Evolutionary conservation across 2,113 vertebrate genomes (phyloP).

Genomic region (Hippocampus mohnikei): DNA sequence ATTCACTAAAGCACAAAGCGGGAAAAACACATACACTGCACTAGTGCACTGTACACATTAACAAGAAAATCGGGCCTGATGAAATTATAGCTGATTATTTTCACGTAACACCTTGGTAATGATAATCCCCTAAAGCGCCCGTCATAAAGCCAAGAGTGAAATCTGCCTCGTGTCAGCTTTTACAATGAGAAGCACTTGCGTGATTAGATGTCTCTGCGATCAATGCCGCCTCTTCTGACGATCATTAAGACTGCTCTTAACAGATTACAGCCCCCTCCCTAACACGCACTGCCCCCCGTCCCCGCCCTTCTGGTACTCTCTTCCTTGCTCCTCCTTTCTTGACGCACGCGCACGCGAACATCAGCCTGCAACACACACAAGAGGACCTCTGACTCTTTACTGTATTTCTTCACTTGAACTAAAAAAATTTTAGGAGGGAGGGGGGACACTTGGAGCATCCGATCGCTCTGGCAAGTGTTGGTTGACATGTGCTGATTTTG

Average conservation of each 20-base stretch:
- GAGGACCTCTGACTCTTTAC: not conserved
- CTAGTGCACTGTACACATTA: slow-evolving; percentile 6
- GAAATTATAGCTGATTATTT: slow-evolving; percentile 60
- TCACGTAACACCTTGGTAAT: slow-evolving; percentile 67
- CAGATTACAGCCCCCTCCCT: slow-evolving; percentile 64
- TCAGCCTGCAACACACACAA: slow-evolving; percentile 1
- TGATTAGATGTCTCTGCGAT: slow-evolving; percentile 66
- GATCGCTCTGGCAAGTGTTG: slow-evolving; percentile 1
- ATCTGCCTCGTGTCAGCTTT: slow-evolving; percentile 73
- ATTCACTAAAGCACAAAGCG: slow-evolving; percentile 3
- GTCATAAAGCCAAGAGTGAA: slow-evolving; percentile 60
- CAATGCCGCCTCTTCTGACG: slow-evolving; percentile 63
- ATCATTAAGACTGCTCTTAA: slow-evolving; percentile 74
- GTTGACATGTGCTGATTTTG: slow-evolving; percentile 8
- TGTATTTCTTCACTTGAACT: slow-evolving; percentile 7
- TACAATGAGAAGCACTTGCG: slow-evolving; percentile 68
- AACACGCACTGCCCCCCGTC: slow-evolving; percentile 27
- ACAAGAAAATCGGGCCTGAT: slow-evolving; percentile 41
- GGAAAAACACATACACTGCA: not conserved
- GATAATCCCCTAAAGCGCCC: slow-evolving; percentile 49
- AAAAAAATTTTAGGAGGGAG: too few species aligned
- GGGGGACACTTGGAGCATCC: not conserved
- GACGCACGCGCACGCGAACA: slow-evolving; percentile 13
- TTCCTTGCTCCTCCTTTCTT: slow-evolving; percentile 43
- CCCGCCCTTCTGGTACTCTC: slow-evolving; percentile 20